Percentiles rank a stretch among this genome's conserved stretches.
phyloP scores from a whole-genome alignment of 2,797 vertebrate genomes.

The Podargus strigoides region DNA sequence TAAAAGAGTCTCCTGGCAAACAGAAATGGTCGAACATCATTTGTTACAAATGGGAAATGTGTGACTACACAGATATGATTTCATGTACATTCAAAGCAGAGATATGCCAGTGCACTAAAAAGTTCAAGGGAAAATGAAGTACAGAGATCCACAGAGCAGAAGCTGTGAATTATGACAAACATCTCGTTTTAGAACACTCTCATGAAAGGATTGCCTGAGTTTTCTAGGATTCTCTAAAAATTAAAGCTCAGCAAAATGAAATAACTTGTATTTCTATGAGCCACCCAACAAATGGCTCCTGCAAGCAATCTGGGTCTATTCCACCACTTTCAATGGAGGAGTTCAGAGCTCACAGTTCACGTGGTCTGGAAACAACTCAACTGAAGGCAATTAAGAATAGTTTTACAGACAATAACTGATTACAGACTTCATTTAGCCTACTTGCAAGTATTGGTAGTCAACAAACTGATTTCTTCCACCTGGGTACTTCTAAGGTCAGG shows the following conservation, averaged over 20 bases:
- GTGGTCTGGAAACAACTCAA: neutral
- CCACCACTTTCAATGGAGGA: neutral
- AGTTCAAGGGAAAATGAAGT: neutral
- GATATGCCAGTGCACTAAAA: neutral
- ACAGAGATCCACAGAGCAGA: neutral
- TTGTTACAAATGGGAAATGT: neutral
- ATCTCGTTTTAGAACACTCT: neutral
- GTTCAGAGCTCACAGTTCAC: neutral
- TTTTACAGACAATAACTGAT: neutral
- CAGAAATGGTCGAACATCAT: neutral
- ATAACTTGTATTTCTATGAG: neutral
- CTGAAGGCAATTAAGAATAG: neutral
- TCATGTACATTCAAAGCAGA: neutral
- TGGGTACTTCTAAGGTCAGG: neutral
- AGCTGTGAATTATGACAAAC: neutral
- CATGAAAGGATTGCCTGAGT: neutral
- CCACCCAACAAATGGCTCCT: neutral
- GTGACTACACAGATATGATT: neutral
- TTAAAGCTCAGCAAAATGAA: neutral
- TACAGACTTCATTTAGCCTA: neutral
- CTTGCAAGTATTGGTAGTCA: neutral
- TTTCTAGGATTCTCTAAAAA: neutral
- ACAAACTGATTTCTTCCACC: neutral
- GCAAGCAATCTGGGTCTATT: neutral
- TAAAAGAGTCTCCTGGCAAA: neutral